A percentile compares a stretch with the other conserved stretches of the same genome.
Evolutionary conservation across 2,888 invertebrate species (phyloP).

Genomic region (Diadegma fenestrale): DNA sequence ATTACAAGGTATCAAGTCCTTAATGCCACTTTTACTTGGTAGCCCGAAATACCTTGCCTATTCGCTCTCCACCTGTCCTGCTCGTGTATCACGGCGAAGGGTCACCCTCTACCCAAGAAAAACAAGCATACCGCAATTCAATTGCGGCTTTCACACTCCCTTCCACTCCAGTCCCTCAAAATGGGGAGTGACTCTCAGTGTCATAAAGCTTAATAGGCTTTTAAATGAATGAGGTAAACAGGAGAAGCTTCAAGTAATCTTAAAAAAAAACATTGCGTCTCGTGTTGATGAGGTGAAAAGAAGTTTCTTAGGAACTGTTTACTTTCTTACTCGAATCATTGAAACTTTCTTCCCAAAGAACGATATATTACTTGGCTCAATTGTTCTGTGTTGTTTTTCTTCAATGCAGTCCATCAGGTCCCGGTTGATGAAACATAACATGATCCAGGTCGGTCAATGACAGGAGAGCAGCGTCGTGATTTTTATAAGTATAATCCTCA

Average conservation of each 20-base stretch:
- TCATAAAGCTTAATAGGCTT: slow-evolving; percentile 2
- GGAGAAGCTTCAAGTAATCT: neutral
- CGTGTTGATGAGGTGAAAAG: slow-evolving; percentile 1
- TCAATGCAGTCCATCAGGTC: neutral
- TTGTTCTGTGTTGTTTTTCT: neutral
- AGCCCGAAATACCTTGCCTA: slow-evolving; percentile 32
- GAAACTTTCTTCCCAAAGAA: neutral
- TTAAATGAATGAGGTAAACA: neutral
- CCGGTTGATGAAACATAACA: neutral
- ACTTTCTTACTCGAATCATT: neutral
- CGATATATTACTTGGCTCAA: neutral
- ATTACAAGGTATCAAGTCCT: slow-evolving; percentile 42
- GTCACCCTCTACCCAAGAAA: slow-evolving; percentile 11
- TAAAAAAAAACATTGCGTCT: neutral
- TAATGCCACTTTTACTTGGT: slow-evolving; percentile 35
- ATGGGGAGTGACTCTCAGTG: slow-evolving; percentile 1
- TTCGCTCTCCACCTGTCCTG: neutral
- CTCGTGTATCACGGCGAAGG: neutral
- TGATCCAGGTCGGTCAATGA: neutral
- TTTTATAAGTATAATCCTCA: neutral
- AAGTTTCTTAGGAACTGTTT: neutral
- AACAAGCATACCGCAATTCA: slow-evolving; percentile 35
- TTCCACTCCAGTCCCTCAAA: neutral
- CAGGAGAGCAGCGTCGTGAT: neutral
- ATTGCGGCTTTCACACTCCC: slow-evolving; percentile 40